Conservation (phyloP, 2,113 vertebrate genomes). For the Cnemophilus loriae region DNA sequence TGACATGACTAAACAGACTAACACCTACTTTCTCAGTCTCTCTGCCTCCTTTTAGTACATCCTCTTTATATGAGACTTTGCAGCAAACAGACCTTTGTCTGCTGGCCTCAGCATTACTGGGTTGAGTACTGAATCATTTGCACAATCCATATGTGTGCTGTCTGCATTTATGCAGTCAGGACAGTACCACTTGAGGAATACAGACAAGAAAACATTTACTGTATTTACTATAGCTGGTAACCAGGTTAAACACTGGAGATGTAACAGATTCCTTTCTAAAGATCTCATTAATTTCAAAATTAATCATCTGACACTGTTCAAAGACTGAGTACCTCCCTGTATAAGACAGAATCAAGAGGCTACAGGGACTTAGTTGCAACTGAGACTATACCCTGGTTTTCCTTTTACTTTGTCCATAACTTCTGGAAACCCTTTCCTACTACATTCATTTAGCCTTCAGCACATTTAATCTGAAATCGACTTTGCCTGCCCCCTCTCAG, state of each 20-base stretch:
- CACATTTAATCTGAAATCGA: neutral
- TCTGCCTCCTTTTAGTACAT: neutral
- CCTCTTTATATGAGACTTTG: neutral
- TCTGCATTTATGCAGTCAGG: neutral
- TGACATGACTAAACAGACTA: neutral
- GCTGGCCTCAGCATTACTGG: neutral
- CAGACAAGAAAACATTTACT: neutral
- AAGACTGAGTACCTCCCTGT: neutral
- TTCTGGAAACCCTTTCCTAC: neutral
- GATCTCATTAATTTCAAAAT: neutral
- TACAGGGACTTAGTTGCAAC: neutral
- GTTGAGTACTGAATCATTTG: neutral
- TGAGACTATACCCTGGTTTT: neutral
- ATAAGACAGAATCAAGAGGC: neutral
- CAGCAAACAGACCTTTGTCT: neutral
- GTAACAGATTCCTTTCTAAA: neutral
- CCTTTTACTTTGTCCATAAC: neutral
- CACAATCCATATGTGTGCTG: rapidly evolving
- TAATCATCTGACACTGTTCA: neutral
- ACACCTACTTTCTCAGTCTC: neutral
- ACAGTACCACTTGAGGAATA: neutral
- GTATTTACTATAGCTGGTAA: neutral
- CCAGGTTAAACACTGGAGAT: neutral
- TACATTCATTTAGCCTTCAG: neutral
- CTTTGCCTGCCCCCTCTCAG: neutral